phyloP scores from a whole-genome alignment of 2,888 invertebrate genomes.

The Tetanocera ferruginea region DNA sequence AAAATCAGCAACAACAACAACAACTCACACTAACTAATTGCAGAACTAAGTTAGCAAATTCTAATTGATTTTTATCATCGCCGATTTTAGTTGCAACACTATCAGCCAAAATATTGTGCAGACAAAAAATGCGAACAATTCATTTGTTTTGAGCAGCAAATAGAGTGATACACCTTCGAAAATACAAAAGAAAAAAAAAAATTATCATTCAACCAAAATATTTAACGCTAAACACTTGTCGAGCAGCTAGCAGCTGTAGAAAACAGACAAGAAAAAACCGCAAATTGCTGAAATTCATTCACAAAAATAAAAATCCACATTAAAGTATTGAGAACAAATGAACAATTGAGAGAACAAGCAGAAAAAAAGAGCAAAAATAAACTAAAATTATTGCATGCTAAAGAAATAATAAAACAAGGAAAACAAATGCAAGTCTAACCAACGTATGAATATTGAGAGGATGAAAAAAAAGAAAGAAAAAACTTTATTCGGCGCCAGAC shows the following conservation, averaged over 20 bases:
- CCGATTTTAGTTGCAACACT: slow-evolving; percentile 3
- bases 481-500: slow-evolving; percentile 24
- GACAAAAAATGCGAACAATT: slow-evolving; percentile 17
- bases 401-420: background rate
- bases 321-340: slow-evolving; percentile 20
- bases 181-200: background rate
- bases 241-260: slow-evolving; percentile 29
- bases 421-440: background rate
- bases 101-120: background rate
- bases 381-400: background rate
- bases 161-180: background rate
- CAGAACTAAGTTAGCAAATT: background rate
- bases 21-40: background rate
- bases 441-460: background rate
- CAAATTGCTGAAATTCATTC: slow-evolving; percentile 34
- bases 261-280: background rate
- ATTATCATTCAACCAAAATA: background rate
- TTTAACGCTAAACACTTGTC: background rate
- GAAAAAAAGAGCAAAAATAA: background rate
- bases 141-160: background rate
- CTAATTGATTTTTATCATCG: slow-evolving; percentile 33
- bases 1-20: background rate
- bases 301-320: slow-evolving; percentile 28
- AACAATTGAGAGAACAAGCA: background rate
- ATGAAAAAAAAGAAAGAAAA: background rate